Base-by-base conservation (phyloP, 2,888 invertebrate species). In the Eutolmus rufibarbis region DNA sequence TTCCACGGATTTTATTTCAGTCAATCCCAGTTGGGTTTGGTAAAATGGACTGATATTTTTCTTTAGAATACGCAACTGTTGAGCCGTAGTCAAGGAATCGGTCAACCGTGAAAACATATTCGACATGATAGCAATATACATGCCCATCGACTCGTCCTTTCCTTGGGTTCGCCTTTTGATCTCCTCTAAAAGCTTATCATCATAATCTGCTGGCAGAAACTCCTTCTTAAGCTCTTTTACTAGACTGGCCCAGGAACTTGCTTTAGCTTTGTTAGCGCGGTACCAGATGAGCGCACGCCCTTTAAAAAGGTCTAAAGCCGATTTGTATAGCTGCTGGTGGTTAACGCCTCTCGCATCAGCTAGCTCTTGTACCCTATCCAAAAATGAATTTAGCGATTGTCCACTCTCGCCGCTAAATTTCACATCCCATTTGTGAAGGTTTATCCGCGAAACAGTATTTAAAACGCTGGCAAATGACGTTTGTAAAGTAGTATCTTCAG, bases 111-210 rank as follows among this genome's bases (percentile, higher is more conserved):
- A 43, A 19, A 87, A 82, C 51, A 87, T 34, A 16, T 51, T 14
- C 14, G 9, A 16, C 87, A 82, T 87, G 19, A 57, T 57, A 14
- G 82, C 84, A 1, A 81, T 81, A 40, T 76, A 87, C 14, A 81
- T 78, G 14, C 88, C 88, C 14, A 88, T 88, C 1, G 74, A 74
- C 37, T 88, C 87, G 9, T 37, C 7, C 16, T 66, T 66, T 9
- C 88, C 87, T n/a, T 87, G 76, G 0, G 85, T 88, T 4, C 87
- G 51, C 19, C 46, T n/a, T 43, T 77, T 28, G 1, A 88, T 85
- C 37, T 88, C 66, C n/a, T 84, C 87, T 78, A 82, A 77, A 1
- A 87, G 74, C 23, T 77, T 16, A 31, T 88, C 88, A 7, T 88
- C 79, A 28, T 87, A 87, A 2, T 56, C 87, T 7, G 74, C 77